Evolutionary conservation across 64 coral and sea anemone genomes (phyloP), one percentile per base, ranked within the genome.

Genomic region (Montipora capricornis): DNA sequence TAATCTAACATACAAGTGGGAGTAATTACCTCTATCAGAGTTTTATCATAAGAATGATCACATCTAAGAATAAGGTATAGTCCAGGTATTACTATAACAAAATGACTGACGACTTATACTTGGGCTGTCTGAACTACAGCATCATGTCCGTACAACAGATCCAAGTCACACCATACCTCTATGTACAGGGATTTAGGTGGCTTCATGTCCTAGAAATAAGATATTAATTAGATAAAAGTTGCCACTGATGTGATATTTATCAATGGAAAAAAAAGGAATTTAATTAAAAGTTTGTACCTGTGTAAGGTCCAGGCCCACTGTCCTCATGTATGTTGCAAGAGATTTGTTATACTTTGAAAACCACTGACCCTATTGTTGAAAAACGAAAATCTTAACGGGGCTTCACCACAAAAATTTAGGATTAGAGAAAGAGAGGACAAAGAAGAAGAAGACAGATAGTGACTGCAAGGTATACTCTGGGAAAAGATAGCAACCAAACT

Each of bases 151-250:
- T 8, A 47, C 17, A 47, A 80, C 17, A 57, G 6, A 46, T 80
- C 16, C 19, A 71, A 70, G 12, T 9, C 6, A 61, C 29, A 9
- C 26, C 80, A 84, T 80, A 98, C 97, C 92, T 98, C 97, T 61
- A 98, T 98, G 51, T 94, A 95, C 19, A 98, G 95, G 14, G 97
- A 95, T 47, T 98, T 98, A 9, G 97, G 97, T 45, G 97, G 97
- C 80, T 98, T 98, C 75, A 86, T 98, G 60, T 98, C 92, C 94
- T 95, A 47, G 69, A 77, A 88, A 66, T 57, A 20, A 77, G 16
- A 45, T 20, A 44, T 26, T 20, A 16, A 14, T 57, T 57, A 8
- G 37, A 37, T 7, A 57, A 11, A 57, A 57, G 6, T 57, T 57
- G 53, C 53, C 0, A 37, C 37, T 37, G 37, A 37, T 2, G 37